Conservation (phyloP, 2,113 vertebrate genomes). For the Hippocampus guttulatus region DNA sequence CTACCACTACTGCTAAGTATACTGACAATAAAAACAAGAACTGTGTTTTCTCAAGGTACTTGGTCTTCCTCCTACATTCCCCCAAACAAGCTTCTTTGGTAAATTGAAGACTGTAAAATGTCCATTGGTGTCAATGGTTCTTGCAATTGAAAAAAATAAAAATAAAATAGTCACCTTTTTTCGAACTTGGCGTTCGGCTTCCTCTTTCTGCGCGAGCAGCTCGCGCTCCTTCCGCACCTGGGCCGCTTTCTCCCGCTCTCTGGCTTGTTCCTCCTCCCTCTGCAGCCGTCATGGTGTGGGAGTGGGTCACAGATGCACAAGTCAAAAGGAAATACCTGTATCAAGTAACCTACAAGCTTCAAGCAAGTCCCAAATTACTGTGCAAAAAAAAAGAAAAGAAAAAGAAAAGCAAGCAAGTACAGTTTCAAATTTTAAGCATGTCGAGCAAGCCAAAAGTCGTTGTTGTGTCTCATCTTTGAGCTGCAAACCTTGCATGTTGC, state of each 20-base stretch:
- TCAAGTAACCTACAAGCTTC: neutral
- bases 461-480: neutral
- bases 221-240: conserved; percentile 80
- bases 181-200: conserved; percentile 86
- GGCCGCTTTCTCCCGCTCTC: conserved; percentile 73
- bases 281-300: conserved; percentile 19
- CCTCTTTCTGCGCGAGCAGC: conserved; percentile 84
- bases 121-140: too few species aligned
- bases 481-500: too few species aligned
- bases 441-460: neutral
- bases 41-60: too few species aligned
- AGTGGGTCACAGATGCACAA: neutral
- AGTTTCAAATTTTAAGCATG: neutral
- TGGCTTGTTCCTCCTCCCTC: conserved; percentile 83
- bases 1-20: too few species aligned
- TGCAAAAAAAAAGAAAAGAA: too few species aligned
- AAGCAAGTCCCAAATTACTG: neutral
- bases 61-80: too few species aligned
- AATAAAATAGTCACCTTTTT: conserved; percentile 79
- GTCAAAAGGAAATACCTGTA: neutral
- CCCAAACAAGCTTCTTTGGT: too few species aligned
- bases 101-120: too few species aligned
- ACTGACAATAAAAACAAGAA: too few species aligned
- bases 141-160: too few species aligned
- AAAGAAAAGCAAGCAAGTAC: neutral